phyloP scores from a whole-genome alignment of 2,113 vertebrate species.

The Engystomops pustulosus region DNA sequence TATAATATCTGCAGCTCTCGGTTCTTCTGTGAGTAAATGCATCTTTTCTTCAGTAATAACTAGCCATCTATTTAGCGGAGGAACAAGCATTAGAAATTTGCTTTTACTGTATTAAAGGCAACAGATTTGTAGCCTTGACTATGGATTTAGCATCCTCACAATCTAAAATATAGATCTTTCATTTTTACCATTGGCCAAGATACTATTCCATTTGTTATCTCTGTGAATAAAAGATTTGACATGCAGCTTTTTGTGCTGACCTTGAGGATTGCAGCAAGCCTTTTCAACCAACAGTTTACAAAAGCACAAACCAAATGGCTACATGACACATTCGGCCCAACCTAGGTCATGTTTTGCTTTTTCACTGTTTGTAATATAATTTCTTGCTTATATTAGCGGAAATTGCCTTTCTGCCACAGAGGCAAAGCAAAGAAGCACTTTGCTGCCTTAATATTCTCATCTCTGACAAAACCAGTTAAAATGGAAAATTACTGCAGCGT shows the following conservation, averaged over 20 bases:
- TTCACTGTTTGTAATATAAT: slow-evolving; percentile 62
- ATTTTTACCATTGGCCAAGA: neutral
- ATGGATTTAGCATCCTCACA: neutral
- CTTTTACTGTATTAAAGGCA: neutral
- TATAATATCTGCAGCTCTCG: no score
- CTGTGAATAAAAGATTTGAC: neutral
- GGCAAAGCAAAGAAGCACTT: slow-evolving; percentile 64
- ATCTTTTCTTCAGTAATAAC: no score
- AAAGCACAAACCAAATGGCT: neutral
- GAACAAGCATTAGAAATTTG: neutral
- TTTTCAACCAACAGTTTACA: slow-evolving; percentile 50
- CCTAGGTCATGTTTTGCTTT: slow-evolving; percentile 55
- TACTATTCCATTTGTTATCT: neutral
- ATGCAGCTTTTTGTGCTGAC: slow-evolving; percentile 22
- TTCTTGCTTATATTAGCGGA: slow-evolving; percentile 62
- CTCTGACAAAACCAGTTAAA: slow-evolving; percentile 70
- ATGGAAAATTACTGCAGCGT: slow-evolving; percentile 70
- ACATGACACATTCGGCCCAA: slow-evolving; percentile 58
- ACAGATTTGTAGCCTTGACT: neutral
- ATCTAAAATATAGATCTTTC: neutral
- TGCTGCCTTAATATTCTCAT: slow-evolving; percentile 72
- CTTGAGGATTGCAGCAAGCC: slow-evolving; percentile 31
- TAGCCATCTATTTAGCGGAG: neutral
- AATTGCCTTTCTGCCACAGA: slow-evolving; percentile 65
- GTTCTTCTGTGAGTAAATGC: no score